phyloP scores from a whole-genome alignment of 2,797 vertebrate species.

The Lepidocolaptes lacrymiger region DNA sequence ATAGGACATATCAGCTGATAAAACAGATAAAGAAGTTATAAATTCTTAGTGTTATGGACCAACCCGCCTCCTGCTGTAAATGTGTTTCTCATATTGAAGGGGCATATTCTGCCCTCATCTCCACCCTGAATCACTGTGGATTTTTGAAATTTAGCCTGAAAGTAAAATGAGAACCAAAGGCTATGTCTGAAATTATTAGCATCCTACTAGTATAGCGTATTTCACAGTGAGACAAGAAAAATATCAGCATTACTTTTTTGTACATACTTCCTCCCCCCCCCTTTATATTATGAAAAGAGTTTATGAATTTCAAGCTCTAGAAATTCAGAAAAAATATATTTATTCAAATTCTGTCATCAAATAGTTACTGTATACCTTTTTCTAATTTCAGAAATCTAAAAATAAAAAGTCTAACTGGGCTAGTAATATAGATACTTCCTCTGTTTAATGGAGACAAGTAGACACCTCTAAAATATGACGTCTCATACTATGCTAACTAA shows the following conservation, averaged over 20 bases:
- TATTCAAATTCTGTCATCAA: background rate
- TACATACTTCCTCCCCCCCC: background rate
- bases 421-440: background rate
- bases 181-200: constrained; percentile 10
- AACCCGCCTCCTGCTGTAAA: background rate
- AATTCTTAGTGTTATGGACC: background rate
- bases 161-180: constrained; percentile 32
- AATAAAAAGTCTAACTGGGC: background rate
- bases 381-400: background rate
- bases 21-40: constrained; percentile 37
- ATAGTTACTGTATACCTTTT: background rate
- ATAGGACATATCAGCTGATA: constrained; percentile 49
- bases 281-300: background rate
- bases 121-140: background rate
- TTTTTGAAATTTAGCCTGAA: constrained; percentile 32
- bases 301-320: background rate
- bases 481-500: background rate
- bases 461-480: background rate
- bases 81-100: background rate
- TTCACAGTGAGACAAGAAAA: background rate
- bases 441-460: background rate
- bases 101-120: constrained; percentile 13
- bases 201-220: background rate
- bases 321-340: background rate
- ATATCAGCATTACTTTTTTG: background rate